Evolutionary conservation across 1,140 invertebrate genomes (phyloP), one percentile per base, ranked within the genome.

Genomic region (Heliothis subflexa): DNA sequence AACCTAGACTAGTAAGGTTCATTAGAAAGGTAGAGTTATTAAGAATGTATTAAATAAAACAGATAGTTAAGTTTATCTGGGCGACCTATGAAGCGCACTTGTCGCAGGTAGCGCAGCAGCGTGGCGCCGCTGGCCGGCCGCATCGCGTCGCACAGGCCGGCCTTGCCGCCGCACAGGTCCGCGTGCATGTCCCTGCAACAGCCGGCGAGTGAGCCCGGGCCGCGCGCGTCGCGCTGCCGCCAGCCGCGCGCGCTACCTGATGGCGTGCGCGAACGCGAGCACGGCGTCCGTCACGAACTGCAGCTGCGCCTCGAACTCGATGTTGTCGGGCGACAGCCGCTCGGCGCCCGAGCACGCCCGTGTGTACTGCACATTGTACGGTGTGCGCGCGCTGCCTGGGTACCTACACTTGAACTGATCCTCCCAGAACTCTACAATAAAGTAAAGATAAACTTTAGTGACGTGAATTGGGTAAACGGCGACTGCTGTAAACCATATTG

Each of bases 211-310:
- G n/a, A 45, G 14, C 54, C 14, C 33, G 2, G 0, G 59, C 47
- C 50, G 16, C 33, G 14, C 11, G 13, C 10, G 61, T 28, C 10
- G 28, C n/a, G 21, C 49, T 13, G 16, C 40, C 18, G 16, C 12
- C 0, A 7, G n/a, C 11, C 7, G 2, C 12, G 21, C 25, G 16
- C 16, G 16, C 40, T 95, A 98, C 97, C 96, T 96, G 79, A 99
- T 96, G 57, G 98, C 98, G 85, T 98, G 96, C 9, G 97, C 98
- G 89, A 99, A 98, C 0, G 98, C 97, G 96, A 98, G 96, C 0
- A 99, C 98, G 5, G 98, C 98, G 91, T 99, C 98, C n/a, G 97
- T 97, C 18, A 99, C 98, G 90, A 99, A 99, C 91, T 99, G 98
- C 45, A 99, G 94, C 87, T 99, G 98, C 82, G 97, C 97, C 89